These are phyloP conservation scores for Psettodes erumei DNA, from an alignment of 2,113 vertebrate genomes.

Conservation along the genomic window DNA sequence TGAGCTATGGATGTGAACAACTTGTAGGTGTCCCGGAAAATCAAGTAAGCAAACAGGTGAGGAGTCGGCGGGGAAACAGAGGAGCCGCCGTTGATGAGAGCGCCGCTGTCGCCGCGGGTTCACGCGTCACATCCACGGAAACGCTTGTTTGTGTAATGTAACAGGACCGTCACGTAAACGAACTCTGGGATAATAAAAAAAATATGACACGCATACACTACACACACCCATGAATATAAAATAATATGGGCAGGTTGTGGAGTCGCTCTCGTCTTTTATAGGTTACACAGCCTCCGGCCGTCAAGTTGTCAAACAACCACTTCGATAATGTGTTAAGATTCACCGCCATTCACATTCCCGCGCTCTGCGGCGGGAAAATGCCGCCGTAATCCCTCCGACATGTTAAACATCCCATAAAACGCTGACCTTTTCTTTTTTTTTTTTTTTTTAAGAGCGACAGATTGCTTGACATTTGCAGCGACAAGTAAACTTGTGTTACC, in stretches of 20 bases:
- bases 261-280: not conserved
- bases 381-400: conserved; percentile 57
- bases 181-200: no score
- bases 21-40: conserved; percentile 50
- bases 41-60: conserved; percentile 38
- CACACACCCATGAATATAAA: not conserved
- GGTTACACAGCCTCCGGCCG: conserved; percentile 4
- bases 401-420: conserved; percentile 77
- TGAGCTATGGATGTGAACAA: conserved; percentile 56
- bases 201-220: conserved; percentile 1
- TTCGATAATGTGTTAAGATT: conserved; percentile 28
- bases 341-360: not conserved
- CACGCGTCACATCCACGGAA: no score
- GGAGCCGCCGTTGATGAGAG: not conserved
- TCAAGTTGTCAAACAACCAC: conserved; percentile 22
- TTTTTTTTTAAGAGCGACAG: conserved; percentile 50
- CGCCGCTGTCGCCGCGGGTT: no score
- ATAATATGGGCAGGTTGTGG: not conserved
- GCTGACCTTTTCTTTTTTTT: conserved; percentile 80
- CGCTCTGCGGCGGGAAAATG: conserved; percentile 44
- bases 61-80: not conserved
- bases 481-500: conserved; percentile 68
- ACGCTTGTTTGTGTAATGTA: no score
- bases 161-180: no score
- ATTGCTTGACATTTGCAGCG: conserved; percentile 78